phyloP scores from a whole-genome alignment of 2,113 vertebrate species.

The Melospiza melodia region DNA sequence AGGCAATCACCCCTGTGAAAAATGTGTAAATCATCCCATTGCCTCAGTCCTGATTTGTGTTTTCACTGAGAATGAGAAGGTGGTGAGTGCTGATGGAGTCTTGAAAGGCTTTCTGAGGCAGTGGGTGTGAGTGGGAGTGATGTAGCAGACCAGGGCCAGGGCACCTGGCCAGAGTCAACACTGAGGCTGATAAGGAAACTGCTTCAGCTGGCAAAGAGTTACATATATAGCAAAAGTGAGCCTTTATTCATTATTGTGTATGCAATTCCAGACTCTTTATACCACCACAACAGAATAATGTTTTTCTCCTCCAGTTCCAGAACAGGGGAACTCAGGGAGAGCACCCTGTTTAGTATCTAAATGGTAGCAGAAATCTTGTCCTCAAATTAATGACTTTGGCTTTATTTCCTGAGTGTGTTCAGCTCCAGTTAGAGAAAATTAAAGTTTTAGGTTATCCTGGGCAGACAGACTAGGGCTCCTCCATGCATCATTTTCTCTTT shows the following conservation, averaged over 20 bases:
- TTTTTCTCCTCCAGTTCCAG: neutral
- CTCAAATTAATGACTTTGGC: neutral
- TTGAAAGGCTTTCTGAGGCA: neutral
- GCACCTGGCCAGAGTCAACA: neutral
- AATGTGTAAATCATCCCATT: neutral
- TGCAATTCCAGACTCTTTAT: neutral
- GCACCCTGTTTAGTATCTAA: neutral
- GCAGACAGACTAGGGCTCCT: neutral
- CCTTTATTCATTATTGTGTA: neutral
- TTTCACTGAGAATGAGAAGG: neutral
- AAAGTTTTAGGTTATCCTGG: neutral
- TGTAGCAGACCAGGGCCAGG: neutral
- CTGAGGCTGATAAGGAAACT: neutral
- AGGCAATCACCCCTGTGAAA: no score
- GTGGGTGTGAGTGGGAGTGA: neutral
- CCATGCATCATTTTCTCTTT: neutral
- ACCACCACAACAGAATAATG: neutral
- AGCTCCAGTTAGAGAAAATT: neutral
- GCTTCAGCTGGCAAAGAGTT: neutral
- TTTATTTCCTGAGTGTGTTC: neutral
- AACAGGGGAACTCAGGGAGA: neutral
- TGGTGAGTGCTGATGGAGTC: neutral
- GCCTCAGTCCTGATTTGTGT: neutral
- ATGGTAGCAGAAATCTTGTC: neutral
- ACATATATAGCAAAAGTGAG: neutral